These are phyloP conservation scores for Lasioglossum villosulum DNA, from an alignment of 2,888 invertebrate genomes.

Conservation along the genomic window DNA sequence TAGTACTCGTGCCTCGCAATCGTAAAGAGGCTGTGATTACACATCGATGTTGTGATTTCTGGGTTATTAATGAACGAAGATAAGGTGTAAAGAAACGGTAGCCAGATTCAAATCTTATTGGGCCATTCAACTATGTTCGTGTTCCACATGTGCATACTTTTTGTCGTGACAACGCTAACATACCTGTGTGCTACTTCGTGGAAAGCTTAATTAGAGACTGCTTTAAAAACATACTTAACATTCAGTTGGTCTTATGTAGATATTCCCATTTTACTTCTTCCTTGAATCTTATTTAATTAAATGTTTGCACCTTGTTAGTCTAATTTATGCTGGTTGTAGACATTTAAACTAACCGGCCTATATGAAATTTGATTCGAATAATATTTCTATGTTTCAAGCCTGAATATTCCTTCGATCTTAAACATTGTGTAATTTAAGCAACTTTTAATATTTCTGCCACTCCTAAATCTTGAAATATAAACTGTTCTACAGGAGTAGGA, in stretches of 20 bases:
- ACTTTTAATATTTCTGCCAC: background rate
- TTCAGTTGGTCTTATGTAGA: background rate
- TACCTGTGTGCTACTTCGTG: background rate
- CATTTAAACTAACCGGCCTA: background rate
- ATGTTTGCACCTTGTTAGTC: background rate
- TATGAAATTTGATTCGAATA: background rate
- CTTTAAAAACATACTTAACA: background rate
- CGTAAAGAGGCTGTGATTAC: background rate
- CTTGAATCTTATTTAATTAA: background rate
- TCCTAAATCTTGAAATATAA: background rate
- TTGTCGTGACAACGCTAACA: background rate
- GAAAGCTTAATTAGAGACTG: background rate
- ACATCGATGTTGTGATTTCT: background rate
- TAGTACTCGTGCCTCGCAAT: background rate
- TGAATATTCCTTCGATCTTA: background rate
- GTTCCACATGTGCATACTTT: conserved; percentile 16
- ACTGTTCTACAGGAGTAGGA: background rate
- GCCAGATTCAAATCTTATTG: background rate
- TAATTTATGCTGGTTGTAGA: background rate
- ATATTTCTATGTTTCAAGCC: background rate
- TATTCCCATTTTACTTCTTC: background rate
- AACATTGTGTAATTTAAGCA: background rate
- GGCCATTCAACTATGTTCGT: background rate
- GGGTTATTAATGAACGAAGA: conserved; percentile 13
- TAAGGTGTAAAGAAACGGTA: background rate